These are phyloP conservation scores for Micromussa lordhowensis DNA, from an alignment of 92 coral and sea anemone genomes.

Conservation along the genomic window DNA sequence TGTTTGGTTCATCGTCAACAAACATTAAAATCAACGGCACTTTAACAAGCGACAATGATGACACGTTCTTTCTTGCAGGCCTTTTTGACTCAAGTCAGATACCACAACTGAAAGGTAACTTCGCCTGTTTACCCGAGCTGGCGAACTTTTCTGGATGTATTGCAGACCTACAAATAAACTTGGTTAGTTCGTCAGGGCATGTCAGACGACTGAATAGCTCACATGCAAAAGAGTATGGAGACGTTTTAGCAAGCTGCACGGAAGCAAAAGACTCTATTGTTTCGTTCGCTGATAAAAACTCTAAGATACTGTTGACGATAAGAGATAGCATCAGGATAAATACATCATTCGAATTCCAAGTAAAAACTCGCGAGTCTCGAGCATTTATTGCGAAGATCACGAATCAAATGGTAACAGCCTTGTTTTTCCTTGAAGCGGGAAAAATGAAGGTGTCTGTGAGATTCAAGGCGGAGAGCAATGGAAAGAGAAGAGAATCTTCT, in stretches of 20 bases:
- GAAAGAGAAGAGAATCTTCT: not conserved
- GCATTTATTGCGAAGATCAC: slow-evolving; percentile 28
- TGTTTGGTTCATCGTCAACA: slow-evolving; percentile 1
- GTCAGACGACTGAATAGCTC: not conserved
- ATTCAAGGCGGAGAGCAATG: not conserved
- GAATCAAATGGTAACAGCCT: slow-evolving; percentile 5
- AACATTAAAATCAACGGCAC: not conserved
- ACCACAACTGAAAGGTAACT: not conserved
- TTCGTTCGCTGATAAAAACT: slow-evolving; percentile 12
- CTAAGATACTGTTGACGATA: slow-evolving; percentile 4
- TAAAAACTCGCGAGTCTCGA: slow-evolving; percentile 7
- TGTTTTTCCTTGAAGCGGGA: slow-evolving; percentile 21
- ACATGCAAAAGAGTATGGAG: slow-evolving; percentile 18
- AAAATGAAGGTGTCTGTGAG: slow-evolving; percentile 7
- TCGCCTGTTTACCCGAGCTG: slow-evolving; percentile 1
- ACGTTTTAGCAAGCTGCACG: not conserved
- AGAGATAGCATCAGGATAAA: not conserved
- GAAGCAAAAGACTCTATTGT: slow-evolving; percentile 2
- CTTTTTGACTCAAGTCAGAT: not conserved
- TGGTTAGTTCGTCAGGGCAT: not conserved
- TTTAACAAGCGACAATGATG: not conserved
- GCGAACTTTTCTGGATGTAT: slow-evolving; percentile 48
- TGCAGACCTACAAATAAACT: slow-evolving; percentile 13
- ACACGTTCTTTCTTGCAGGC: slow-evolving; percentile 19
- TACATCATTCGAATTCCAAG: slow-evolving; percentile 35